Percentiles rank a stretch among this genome's conserved stretches.
These are phyloP conservation scores for Apamea anceps DNA, from an alignment of 2,888 invertebrate genomes.

Conservation along the genomic window DNA sequence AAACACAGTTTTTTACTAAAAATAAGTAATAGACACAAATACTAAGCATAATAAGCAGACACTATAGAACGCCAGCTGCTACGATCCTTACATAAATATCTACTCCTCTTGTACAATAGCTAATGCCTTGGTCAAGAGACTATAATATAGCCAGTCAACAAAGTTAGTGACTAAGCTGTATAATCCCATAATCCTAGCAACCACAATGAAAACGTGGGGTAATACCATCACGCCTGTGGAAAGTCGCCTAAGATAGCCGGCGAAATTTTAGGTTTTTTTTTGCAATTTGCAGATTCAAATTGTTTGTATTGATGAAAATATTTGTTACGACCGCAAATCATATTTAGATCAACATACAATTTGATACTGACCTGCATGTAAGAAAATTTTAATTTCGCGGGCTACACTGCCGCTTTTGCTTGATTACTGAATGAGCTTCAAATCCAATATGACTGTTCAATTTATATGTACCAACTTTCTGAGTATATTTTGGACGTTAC, in stretches of 20 bases:
- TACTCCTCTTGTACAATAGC: background rate
- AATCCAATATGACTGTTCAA: background rate
- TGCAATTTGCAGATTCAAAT: too few species aligned
- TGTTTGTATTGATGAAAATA: too few species aligned
- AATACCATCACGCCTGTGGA: background rate
- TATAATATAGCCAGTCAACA: background rate
- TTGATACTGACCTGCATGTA: too few species aligned
- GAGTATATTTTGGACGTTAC: background rate
- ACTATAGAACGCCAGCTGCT: background rate
- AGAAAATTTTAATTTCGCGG: too few species aligned
- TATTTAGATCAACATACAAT: too few species aligned
- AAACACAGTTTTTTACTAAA: background rate
- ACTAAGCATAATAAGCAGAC: background rate
- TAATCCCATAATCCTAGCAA: conserved; percentile 11
- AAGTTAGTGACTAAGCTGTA: background rate
- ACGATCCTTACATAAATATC: background rate
- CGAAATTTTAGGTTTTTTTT: too few species aligned
- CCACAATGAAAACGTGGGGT: background rate
- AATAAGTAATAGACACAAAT: background rate
- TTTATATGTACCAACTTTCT: background rate
- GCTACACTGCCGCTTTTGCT: too few species aligned
- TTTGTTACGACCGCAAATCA: too few species aligned
- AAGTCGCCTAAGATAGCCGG: too few species aligned
- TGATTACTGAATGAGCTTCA: too few species aligned
- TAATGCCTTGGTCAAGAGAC: conserved; percentile 1